These are phyloP conservation scores for Gambusia holbrooki DNA, from an alignment of 2,113 vertebrate genomes.

Conservation along the genomic window DNA sequence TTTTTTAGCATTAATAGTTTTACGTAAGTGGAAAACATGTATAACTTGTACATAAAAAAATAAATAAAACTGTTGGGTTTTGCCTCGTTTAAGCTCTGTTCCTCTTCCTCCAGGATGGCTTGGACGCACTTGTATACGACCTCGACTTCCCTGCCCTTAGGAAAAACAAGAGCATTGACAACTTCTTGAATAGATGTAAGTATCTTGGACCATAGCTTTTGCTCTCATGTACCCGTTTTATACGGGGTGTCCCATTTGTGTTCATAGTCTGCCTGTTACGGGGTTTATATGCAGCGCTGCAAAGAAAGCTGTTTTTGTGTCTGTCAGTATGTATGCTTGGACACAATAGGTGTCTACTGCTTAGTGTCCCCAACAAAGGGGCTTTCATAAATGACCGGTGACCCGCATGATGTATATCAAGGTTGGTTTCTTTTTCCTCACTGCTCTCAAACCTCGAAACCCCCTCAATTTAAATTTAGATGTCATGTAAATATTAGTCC, in stretches of 20 bases:
- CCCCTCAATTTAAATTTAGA: constrained; percentile 12
- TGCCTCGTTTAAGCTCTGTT: constrained; percentile 34
- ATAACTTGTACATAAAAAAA: no score
- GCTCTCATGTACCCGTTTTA: constrained; percentile 14
- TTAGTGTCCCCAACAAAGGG: constrained; percentile 74
- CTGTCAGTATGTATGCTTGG: constrained; percentile 58
- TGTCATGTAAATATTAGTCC: constrained; percentile 1
- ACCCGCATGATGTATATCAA: constrained; percentile 70
- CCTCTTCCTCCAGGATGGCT: constrained; percentile 86
- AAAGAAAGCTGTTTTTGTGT: constrained; percentile 70
- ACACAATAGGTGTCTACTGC: constrained; percentile 78
- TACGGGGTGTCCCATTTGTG: constrained; percentile 24
- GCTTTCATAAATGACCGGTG: constrained; percentile 73
- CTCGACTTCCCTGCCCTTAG: constrained; percentile 98
- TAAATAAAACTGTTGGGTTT: not conserved
- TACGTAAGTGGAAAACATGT: no score
- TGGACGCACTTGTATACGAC: constrained; percentile 98
- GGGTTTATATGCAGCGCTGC: constrained; percentile 32
- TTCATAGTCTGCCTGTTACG: constrained; percentile 20
- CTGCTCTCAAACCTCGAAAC: constrained; percentile 29
- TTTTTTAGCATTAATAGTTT: no score
- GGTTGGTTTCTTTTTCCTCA: constrained; percentile 49
- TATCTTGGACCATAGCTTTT: constrained; percentile 58
- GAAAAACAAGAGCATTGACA: constrained; percentile 99
- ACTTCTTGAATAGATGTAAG: constrained; percentile 99